Conservation (phyloP, 2,888 invertebrate species). For the Cactoblastis cactorum region DNA sequence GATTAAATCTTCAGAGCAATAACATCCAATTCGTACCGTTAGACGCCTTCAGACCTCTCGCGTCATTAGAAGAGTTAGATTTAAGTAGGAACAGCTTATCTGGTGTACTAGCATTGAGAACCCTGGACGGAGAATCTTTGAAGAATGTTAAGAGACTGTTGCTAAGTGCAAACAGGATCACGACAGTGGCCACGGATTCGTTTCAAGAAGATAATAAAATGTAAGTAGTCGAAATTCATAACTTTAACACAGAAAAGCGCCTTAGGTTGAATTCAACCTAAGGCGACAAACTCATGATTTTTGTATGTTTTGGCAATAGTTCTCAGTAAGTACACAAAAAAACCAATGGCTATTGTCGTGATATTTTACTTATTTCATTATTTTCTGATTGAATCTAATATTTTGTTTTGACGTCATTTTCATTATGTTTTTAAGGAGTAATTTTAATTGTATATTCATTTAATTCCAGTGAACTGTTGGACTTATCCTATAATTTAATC, state of each 20-base stretch:
- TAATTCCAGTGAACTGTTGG: slow-evolving; percentile 61
- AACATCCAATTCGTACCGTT: slow-evolving; percentile 31
- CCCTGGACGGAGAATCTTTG: slow-evolving; percentile 30
- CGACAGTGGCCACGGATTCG: slow-evolving; percentile 37
- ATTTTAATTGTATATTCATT: slow-evolving; percentile 3
- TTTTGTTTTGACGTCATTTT: too few relatives aligned
- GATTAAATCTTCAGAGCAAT: slow-evolving; percentile 10
- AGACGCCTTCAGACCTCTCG: slow-evolving; percentile 38
- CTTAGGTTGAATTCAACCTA: too few relatives aligned
- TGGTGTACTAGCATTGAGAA: slow-evolving; percentile 35
- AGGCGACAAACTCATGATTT: too few relatives aligned
- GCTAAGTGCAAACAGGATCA: slow-evolving; percentile 51
- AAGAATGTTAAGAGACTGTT: slow-evolving; percentile 42
- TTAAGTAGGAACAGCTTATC: slow-evolving; percentile 53
- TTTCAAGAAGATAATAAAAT: slow-evolving; percentile 40
- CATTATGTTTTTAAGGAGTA: too few relatives aligned
- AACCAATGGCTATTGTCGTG: too few relatives aligned
- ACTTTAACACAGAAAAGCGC: neutral
- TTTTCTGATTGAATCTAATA: too few relatives aligned
- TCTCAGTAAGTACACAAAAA: too few relatives aligned
- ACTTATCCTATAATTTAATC: slow-evolving; percentile 68
- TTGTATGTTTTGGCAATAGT: too few relatives aligned
- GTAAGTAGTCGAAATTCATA: slow-evolving; percentile 35
- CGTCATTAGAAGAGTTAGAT: slow-evolving; percentile 45
- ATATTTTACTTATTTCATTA: too few relatives aligned